These are phyloP conservation scores for Papilio helenus DNA, from an alignment of 1,140 invertebrate genomes.

Conservation along the genomic window DNA sequence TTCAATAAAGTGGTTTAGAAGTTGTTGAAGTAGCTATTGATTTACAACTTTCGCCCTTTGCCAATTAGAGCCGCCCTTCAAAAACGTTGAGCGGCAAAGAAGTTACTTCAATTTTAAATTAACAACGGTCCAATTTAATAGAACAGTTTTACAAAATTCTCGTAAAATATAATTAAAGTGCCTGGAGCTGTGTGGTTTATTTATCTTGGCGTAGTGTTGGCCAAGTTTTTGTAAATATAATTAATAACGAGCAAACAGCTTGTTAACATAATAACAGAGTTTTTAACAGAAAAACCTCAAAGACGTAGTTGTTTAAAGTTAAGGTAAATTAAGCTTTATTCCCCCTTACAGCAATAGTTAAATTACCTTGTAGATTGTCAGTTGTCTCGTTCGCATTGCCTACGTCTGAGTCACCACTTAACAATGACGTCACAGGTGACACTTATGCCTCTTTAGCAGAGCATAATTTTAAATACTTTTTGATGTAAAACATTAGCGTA, in stretches of 20 bases:
- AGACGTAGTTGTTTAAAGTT: neutral
- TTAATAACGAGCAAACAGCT: conserved; percentile 6
- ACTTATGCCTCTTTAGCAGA: too few relatives aligned
- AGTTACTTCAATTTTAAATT: conserved; percentile 8
- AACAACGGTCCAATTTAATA: neutral
- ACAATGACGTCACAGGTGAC: neutral
- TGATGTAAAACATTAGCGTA: too few relatives aligned
- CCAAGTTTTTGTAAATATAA: neutral
- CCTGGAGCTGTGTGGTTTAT: neutral
- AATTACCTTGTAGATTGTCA: neutral
- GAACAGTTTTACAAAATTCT: neutral
- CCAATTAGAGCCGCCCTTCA: conserved; percentile 19
- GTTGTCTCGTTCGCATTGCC: neutral
- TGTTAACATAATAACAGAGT: neutral
- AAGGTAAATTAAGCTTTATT: neutral
- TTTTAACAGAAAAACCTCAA: neutral
- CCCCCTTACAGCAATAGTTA: neutral
- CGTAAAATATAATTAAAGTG: neutral
- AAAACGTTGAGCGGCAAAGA: conserved; percentile 9
- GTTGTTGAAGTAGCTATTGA: conserved; percentile 20
- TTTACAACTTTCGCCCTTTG: conserved; percentile 12
- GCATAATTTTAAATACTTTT: too few relatives aligned
- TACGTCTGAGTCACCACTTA: neutral
- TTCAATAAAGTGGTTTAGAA: conserved; percentile 11
- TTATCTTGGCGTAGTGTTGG: neutral